These are phyloP conservation scores for Anabacerthia variegaticeps DNA, from an alignment of 2,797 vertebrate genomes.

Conservation along the genomic window DNA sequence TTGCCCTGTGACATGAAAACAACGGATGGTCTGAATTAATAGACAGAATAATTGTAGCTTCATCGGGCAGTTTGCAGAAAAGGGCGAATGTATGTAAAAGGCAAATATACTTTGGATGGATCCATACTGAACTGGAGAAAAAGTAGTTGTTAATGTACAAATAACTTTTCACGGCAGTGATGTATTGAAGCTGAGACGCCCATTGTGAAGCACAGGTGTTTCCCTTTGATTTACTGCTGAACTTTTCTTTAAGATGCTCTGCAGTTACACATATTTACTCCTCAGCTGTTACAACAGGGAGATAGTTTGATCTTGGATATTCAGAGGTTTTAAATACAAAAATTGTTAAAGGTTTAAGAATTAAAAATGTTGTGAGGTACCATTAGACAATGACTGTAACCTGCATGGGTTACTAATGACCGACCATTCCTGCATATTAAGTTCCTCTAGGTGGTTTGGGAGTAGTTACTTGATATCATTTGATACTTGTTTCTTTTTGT, in stretches of 20 bases:
- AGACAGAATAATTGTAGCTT: not conserved
- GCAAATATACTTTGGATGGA: not conserved
- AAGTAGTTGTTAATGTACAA: not conserved
- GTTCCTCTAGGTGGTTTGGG: not conserved
- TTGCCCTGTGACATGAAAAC: not conserved
- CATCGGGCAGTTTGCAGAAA: not conserved
- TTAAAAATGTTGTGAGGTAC: not conserved
- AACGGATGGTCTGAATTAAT: not conserved
- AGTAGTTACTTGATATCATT: not conserved
- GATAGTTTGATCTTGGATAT: not conserved
- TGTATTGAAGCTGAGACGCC: not conserved
- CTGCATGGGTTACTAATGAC: not conserved
- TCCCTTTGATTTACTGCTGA: not conserved
- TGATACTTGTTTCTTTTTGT: not conserved
- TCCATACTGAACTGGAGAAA: not conserved
- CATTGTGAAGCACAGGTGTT: not conserved
- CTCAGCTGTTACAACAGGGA: not conserved
- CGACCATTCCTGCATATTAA: not conserved
- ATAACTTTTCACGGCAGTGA: not conserved
- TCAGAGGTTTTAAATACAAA: not conserved
- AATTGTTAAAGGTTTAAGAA: not conserved
- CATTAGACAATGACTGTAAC: not conserved
- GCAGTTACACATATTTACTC: not conserved
- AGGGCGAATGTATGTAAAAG: rapidly evolving
- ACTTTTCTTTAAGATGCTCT: not conserved